phyloP scores from a whole-genome alignment of 2,113 vertebrate species.

The Psophia crepitans region DNA sequence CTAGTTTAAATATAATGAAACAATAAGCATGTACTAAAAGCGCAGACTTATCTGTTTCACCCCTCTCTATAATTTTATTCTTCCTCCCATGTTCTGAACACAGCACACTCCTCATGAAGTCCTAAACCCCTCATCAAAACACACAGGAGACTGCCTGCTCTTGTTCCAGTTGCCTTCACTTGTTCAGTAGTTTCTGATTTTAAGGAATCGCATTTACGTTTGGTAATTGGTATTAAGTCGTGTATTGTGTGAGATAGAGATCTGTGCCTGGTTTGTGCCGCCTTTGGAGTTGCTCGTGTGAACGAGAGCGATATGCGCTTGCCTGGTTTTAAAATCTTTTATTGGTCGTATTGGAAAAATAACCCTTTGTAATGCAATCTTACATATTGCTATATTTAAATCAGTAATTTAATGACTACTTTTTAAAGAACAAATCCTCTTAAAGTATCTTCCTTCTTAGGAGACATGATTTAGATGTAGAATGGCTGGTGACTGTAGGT shows the following conservation, averaged over 20 bases:
- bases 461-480: not conserved
- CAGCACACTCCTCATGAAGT: not conserved
- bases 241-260: not conserved
- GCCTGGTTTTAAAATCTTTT: not conserved
- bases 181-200: not conserved
- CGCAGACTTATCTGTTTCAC: not conserved
- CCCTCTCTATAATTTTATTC: too few relatives aligned
- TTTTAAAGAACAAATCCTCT: not conserved
- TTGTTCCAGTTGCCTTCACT: not conserved
- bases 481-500: not conserved
- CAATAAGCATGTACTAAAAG: not conserved
- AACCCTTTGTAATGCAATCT: not conserved
- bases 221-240: not conserved
- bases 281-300: not conserved
- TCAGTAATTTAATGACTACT: not conserved
- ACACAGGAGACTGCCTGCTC: not conserved
- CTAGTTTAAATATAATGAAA: not conserved
- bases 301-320: not conserved
- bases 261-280: not conserved
- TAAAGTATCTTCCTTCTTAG: not conserved
- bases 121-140: not conserved
- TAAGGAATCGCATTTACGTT: not conserved
- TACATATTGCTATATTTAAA: not conserved
- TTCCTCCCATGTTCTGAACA: fast-evolving
- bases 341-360: not conserved